Percentiles rank a stretch among this genome's conserved stretches.
phyloP scores from a whole-genome alignment of 2,797 vertebrate species.

The Sebastes oblongus region DNA sequence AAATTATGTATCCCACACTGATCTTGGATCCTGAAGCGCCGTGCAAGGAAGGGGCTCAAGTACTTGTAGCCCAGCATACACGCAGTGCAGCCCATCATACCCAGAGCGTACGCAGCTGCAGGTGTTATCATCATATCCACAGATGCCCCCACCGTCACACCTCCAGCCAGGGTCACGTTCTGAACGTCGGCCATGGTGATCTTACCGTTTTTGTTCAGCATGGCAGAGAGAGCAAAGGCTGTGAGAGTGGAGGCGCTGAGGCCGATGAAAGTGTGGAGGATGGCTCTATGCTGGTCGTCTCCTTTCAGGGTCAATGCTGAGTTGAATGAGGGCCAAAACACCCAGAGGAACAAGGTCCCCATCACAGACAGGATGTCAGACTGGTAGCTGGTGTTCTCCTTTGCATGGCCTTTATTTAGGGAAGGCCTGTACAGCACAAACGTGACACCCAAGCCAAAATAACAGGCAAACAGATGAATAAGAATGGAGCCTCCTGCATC shows the following conservation, averaged over 20 bases:
- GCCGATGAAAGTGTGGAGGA: conserved; percentile 88
- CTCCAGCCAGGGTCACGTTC: conserved; percentile 87
- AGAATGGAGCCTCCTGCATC: conserved; percentile 88
- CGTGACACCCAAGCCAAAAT: conserved; percentile 87
- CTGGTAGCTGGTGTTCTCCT: conserved; percentile 79
- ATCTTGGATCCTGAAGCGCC: conserved; percentile 78
- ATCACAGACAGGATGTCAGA: conserved; percentile 85
- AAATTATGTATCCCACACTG: conserved; percentile 90
- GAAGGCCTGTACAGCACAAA: conserved; percentile 81
- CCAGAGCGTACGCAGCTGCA: conserved; percentile 79
- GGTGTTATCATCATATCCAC: conserved; percentile 86
- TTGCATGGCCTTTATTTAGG: conserved; percentile 70
- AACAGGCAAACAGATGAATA: conserved; percentile 89
- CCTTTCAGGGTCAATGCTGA: conserved; percentile 80
- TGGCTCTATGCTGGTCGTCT: conserved; percentile 84
- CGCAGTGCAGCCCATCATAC: conserved; percentile 77
- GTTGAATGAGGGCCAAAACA: conserved; percentile 92
- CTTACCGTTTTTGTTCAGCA: conserved; percentile 83
- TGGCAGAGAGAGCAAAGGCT: conserved; percentile 83
- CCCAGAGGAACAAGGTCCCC: conserved; percentile 89
- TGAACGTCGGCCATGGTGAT: conserved; percentile 86
- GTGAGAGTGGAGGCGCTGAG: conserved; percentile 84
- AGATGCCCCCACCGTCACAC: conserved; percentile 84
- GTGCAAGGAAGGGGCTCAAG: conserved; percentile 81
- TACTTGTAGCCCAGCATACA: conserved; percentile 88